Percentiles rank a stretch among this genome's conserved stretches.
These are phyloP conservation scores for Sebastes steindachneri DNA, from an alignment of 2,797 vertebrate species.

Conservation along the genomic window DNA sequence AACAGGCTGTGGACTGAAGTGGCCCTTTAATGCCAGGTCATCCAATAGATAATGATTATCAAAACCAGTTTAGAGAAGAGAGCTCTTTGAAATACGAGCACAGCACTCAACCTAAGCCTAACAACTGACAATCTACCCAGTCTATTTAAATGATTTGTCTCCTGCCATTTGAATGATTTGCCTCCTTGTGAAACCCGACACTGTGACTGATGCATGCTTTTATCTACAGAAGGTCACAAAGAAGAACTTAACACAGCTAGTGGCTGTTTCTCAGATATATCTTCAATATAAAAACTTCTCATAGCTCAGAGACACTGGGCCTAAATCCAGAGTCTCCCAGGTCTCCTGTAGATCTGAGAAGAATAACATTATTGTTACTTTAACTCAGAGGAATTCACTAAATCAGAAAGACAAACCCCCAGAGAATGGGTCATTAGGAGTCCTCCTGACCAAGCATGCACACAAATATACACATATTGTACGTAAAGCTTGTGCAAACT, in stretches of 20 bases:
- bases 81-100: slow-evolving; percentile 60
- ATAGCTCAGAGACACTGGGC: slow-evolving; percentile 41
- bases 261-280: slow-evolving; percentile 34
- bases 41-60: slow-evolving; percentile 15
- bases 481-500: background rate
- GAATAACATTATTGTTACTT: slow-evolving; percentile 67
- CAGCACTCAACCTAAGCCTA: slow-evolving; percentile 49
- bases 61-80: background rate
- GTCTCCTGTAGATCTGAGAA: slow-evolving; percentile 33
- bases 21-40: background rate
- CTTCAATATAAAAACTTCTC: slow-evolving; percentile 31
- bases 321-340: slow-evolving; percentile 47
- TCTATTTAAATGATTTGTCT: slow-evolving; percentile 64
- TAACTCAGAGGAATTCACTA: slow-evolving; percentile 65
- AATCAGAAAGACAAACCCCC: slow-evolving; percentile 56
- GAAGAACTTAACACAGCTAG: slow-evolving; percentile 22
- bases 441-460: background rate
- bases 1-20: background rate
- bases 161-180: slow-evolving; percentile 47
- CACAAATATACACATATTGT: background rate
- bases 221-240: slow-evolving; percentile 40
- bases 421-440: slow-evolving; percentile 41
- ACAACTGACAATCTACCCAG: slow-evolving; percentile 16
- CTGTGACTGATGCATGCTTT: slow-evolving; percentile 44
- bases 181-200: slow-evolving; percentile 59